A percentile compares a stretch with the other conserved stretches of the same genome.
phyloP scores from a whole-genome alignment of 2,113 vertebrate genomes.

The Festucalex cinctus region DNA sequence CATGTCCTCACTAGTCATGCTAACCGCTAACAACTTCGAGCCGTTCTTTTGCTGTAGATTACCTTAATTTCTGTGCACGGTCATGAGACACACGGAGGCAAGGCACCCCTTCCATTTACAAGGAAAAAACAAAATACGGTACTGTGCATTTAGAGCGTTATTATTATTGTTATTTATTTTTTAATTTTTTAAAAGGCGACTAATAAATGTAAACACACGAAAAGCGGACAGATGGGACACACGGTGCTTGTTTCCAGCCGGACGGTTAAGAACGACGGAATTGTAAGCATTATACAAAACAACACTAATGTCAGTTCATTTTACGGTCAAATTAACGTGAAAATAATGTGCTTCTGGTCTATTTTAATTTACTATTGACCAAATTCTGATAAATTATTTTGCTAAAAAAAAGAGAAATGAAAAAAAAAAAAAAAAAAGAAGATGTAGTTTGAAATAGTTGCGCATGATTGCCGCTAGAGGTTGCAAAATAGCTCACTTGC shows the following conservation, averaged over 20 bases:
- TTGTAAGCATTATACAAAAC: neutral
- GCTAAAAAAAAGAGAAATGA: too few species aligned
- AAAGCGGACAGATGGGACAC: neutral
- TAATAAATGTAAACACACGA: neutral
- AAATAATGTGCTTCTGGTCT: neutral
- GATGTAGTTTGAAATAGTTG: neutral
- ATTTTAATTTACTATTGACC: neutral
- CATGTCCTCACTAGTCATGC: neutral
- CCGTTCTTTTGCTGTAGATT: neutral
- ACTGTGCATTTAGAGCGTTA: too few species aligned
- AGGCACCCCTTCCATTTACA: constrained; percentile 50
- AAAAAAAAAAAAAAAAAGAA: too few species aligned
- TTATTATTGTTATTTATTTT: too few species aligned
- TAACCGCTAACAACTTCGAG: neutral
- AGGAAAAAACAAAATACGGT: neutral
- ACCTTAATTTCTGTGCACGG: constrained; percentile 64
- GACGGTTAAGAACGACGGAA: constrained; percentile 37
- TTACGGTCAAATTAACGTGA: too few species aligned
- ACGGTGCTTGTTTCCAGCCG: constrained; percentile 39
- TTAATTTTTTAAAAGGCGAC: too few species aligned
- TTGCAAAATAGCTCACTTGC: constrained; percentile 20
- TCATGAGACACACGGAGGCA: constrained; percentile 61
- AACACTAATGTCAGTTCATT: too few species aligned
- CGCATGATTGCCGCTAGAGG: constrained; percentile 23
- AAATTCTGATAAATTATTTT: neutral